Conservation (phyloP, 2,888 invertebrate species). For the Acleris cristana region DNA sequence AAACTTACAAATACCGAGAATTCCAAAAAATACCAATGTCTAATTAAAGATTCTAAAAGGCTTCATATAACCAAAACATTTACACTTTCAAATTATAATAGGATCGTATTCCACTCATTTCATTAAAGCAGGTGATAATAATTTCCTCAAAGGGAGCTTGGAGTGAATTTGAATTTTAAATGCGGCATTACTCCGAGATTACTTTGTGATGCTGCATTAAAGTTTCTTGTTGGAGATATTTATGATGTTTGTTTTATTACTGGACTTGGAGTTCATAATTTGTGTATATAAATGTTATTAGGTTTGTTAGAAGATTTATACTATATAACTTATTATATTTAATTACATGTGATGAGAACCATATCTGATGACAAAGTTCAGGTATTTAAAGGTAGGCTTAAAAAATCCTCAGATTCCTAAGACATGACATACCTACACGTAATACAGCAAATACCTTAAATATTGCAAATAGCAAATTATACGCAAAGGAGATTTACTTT, state of each 20-base stretch:
- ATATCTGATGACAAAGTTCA: too few species aligned
- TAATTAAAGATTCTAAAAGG: background rate
- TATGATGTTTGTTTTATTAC: conserved; percentile 28
- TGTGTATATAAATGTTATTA: conserved; percentile 21
- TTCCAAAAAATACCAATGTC: background rate
- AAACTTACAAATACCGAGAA: background rate
- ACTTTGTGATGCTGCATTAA: conserved; percentile 23
- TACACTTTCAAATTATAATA: conserved; percentile 4
- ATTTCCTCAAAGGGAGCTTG: conserved; percentile 8
- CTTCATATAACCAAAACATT: background rate
- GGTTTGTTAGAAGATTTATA: background rate
- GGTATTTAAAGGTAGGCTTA: too few species aligned
- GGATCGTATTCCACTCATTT: conserved; percentile 17
- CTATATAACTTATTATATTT: too few species aligned
- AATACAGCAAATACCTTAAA: too few species aligned
- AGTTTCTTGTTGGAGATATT: conserved; percentile 23
- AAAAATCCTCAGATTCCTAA: too few species aligned
- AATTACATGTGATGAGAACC: too few species aligned
- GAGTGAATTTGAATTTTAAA: conserved; percentile 33
- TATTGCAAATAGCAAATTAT: too few species aligned
- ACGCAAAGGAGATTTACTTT: too few species aligned
- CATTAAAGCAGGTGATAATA: conserved; percentile 30
- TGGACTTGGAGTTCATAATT: conserved; percentile 28
- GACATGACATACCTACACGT: too few species aligned
- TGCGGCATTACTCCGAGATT: conserved; percentile 16